A percentile compares a stretch with the other conserved stretches of the same genome.
These are phyloP conservation scores for Graphium colonna DNA, from an alignment of 2,888 invertebrate genomes.

Conservation along the genomic window DNA sequence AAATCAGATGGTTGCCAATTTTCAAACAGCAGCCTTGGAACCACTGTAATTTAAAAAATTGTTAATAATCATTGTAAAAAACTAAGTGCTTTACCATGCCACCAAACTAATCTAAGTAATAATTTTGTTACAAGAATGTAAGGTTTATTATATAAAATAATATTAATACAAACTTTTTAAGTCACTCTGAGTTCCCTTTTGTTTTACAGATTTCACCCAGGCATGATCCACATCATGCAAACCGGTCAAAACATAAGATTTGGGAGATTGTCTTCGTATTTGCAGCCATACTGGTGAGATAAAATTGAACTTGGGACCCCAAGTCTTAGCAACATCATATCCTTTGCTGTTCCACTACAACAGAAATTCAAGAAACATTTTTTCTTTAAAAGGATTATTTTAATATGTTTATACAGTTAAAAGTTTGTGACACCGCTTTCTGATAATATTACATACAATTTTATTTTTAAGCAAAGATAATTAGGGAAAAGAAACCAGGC, in stretches of 20 bases:
- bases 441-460: no score
- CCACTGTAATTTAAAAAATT: constrained; percentile 80
- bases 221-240: constrained; percentile 91
- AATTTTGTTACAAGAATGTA: no score
- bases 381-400: no score
- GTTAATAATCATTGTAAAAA: no score
- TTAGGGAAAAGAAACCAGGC: no score
- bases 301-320: constrained; percentile 92
- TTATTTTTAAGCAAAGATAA: no score
- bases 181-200: constrained; percentile 74
- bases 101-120: no score
- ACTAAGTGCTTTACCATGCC: no score
- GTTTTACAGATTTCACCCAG: constrained; percentile 88
- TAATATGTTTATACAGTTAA: no score
- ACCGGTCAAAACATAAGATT: constrained; percentile 84
- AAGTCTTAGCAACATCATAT: constrained; percentile 94
- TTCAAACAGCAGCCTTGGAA: constrained; percentile 94
- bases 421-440: no score
- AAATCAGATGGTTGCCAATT: constrained; percentile 90
- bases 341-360: constrained; percentile 97
- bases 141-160: no score
- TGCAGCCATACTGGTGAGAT: constrained; percentile 98
- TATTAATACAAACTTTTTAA: constrained; percentile 77
- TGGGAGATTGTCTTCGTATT: constrained; percentile 82
- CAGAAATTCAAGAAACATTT: constrained; percentile 1